phyloP scores from a whole-genome alignment of 2,113 vertebrate species.

The Fukomys damarensis region DNA sequence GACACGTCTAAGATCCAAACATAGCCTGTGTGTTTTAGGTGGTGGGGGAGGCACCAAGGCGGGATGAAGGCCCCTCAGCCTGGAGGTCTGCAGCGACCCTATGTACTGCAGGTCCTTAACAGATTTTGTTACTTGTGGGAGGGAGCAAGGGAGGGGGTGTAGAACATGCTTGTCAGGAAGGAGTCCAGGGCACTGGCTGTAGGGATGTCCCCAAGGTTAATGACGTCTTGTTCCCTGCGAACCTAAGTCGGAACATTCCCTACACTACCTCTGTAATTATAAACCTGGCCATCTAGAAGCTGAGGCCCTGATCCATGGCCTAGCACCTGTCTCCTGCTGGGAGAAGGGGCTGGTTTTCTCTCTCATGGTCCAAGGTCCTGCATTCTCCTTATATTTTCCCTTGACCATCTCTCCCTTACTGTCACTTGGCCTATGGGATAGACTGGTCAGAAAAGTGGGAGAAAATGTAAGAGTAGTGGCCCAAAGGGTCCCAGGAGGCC shows the following conservation, averaged over 20 bases:
- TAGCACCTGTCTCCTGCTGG: not conserved
- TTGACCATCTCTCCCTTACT: constrained; percentile 10
- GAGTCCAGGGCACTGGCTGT: constrained; percentile 8
- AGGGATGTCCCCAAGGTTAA: constrained; percentile 26
- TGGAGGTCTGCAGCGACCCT: constrained; percentile 25
- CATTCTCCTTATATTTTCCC: not conserved
- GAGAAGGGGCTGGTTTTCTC: constrained; percentile 10
- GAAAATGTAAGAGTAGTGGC: not conserved
- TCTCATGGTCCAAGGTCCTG: constrained; percentile 27
- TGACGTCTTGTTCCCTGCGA: not conserved
- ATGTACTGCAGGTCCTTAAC: constrained; percentile 40
- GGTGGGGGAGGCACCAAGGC: not conserved
- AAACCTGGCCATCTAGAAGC: constrained; percentile 1
- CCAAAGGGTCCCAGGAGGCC: not conserved
- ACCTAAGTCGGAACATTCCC: constrained; percentile 20
- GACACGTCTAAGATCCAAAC: constrained; percentile 60
- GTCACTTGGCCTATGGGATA: not conserved
- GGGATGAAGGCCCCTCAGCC: not conserved
- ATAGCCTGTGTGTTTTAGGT: not conserved
- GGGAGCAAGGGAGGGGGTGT: not conserved
- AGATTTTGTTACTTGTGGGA: not conserved
- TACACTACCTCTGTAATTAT: not conserved
- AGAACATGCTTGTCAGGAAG: not conserved
- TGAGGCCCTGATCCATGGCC: not conserved
- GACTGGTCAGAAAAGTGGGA: constrained; percentile 22